Base-by-base conservation (phyloP, 2,797 vertebrate species). In the Diplodus puntazzo region DNA sequence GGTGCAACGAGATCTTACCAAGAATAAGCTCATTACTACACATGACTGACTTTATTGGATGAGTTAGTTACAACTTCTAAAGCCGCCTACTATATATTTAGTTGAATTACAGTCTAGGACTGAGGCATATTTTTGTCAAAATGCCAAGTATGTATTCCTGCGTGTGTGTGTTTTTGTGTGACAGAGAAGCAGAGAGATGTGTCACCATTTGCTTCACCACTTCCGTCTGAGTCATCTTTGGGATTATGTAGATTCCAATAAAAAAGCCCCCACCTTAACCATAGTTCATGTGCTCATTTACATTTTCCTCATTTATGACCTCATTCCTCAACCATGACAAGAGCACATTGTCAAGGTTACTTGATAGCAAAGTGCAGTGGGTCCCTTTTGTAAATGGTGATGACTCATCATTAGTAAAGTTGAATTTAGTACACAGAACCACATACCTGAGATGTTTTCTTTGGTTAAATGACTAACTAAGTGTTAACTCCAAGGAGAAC, bases 341-440 rank as follows among this genome's bases (percentile, higher is more conserved):
- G 46, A 64, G 46, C 46, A 58, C n/a, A 27, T 63, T 73, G 76
- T 63, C 71, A 74, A 73, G 71, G 69, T 85, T 69, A 63, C 16
- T 46, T 67, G 73, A 88, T 79, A 68, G 50, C 57, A 55, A 54
- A 62, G 75, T 54, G 43, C 49, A 64, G 81, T 73, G 55, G 48
- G 50, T 60, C 20, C 27, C 57, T 42, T 27, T 77, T 77, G 64
- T 69, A 58, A 82, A 64, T 20, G 49, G 39, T 4, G 45, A 34
- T 88, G 80, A 92, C 69, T 91, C 70, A 87, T 34, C 73, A 62
- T 63, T 48, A 13, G 69, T 53, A 57, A 84, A 72, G 83, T 27
- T 45, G 9, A 12, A 55, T 71, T 4, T 10, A 21, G 46, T 55
- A 57, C 68, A 62, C n/a, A 65, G 14, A 73, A 23, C 64, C 53